Percentiles rank a stretch among this genome's conserved stretches.
These are phyloP conservation scores for Phrynocephalus forsythii DNA, from an alignment of 2,797 vertebrate species.

Conservation along the genomic window DNA sequence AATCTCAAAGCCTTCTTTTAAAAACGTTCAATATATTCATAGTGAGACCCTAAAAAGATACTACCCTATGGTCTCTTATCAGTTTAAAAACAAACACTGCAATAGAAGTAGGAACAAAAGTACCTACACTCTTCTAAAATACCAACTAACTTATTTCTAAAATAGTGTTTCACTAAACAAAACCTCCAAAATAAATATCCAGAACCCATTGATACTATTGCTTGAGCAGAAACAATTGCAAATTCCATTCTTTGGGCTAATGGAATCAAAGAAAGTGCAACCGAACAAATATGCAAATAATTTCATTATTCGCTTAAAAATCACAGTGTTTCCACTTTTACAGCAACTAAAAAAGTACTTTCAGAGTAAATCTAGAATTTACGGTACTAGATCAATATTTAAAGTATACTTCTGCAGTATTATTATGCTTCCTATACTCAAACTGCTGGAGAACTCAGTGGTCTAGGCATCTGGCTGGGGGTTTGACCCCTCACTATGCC, in stretches of 20 bases:
- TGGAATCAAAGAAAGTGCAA: too few relatives aligned
- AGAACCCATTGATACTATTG: background rate
- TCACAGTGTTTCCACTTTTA: background rate
- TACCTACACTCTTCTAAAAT: background rate
- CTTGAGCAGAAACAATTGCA: background rate
- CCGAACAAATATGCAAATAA: background rate
- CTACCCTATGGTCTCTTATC: background rate
- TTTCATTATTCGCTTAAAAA: background rate
- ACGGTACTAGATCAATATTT: background rate
- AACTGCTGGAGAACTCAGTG: too few relatives aligned
- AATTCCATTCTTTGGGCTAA: too few relatives aligned
- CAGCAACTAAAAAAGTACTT: too few relatives aligned
- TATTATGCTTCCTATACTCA: background rate
- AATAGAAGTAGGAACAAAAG: background rate
- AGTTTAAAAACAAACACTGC: background rate
- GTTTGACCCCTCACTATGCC: too few relatives aligned
- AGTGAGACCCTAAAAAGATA: background rate
- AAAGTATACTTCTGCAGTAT: background rate
- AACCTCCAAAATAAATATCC: background rate
- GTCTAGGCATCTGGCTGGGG: too few relatives aligned
- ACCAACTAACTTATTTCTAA: background rate
- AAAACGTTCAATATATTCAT: background rate
- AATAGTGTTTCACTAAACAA: background rate
- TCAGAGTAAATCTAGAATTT: background rate
- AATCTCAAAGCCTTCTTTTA: background rate